Conservation (phyloP, 2,888 invertebrate genomes). For the Junonia oenone region DNA sequence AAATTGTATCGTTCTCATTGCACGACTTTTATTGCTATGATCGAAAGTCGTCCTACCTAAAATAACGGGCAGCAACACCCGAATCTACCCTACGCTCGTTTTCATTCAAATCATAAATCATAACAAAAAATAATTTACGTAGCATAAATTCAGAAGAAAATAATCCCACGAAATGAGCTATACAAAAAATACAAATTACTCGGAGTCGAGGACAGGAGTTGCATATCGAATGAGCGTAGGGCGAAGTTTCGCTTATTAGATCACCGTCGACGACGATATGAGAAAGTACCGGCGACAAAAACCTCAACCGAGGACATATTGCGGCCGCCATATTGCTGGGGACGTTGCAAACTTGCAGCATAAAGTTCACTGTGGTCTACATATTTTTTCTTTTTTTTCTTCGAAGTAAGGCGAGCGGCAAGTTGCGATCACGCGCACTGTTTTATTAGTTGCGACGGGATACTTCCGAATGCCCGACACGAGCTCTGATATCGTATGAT, state of each 20-base stretch:
- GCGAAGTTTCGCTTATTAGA: slow-evolving; percentile 74
- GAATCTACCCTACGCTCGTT: not conserved
- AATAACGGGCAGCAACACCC: not conserved
- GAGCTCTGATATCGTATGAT: slow-evolving; percentile 32
- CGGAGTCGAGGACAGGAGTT: slow-evolving; percentile 56
- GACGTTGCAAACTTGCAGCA: slow-evolving; percentile 66
- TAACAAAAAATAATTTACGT: slow-evolving; percentile 2
- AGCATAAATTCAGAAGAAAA: slow-evolving; percentile 11
- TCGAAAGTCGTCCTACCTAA: slow-evolving; percentile 8
- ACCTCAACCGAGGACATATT: slow-evolving; percentile 66
- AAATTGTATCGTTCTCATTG: slow-evolving; percentile 29
- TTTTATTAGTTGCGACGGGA: slow-evolving; percentile 45
- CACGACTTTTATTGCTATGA: slow-evolving; percentile 13
- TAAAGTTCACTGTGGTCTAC: slow-evolving; percentile 54
- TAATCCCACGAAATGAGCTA: slow-evolving; percentile 13
- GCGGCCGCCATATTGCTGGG: slow-evolving; percentile 57
- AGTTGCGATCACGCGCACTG: slow-evolving; percentile 43
- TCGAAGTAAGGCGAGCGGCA: slow-evolving; percentile 37
- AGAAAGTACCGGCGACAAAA: slow-evolving; percentile 70
- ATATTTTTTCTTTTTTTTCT: slow-evolving; percentile 51
- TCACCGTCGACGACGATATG: slow-evolving; percentile 63
- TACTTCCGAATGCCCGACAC: slow-evolving; percentile 33
- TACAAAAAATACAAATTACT: slow-evolving; percentile 47
- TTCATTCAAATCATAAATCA: slow-evolving; percentile 5
- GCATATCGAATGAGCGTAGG: slow-evolving; percentile 71